These are phyloP conservation scores for Pocillopora damicornis DNA, from an alignment of 64 coral and sea anemone species.

Conservation along the genomic window DNA sequence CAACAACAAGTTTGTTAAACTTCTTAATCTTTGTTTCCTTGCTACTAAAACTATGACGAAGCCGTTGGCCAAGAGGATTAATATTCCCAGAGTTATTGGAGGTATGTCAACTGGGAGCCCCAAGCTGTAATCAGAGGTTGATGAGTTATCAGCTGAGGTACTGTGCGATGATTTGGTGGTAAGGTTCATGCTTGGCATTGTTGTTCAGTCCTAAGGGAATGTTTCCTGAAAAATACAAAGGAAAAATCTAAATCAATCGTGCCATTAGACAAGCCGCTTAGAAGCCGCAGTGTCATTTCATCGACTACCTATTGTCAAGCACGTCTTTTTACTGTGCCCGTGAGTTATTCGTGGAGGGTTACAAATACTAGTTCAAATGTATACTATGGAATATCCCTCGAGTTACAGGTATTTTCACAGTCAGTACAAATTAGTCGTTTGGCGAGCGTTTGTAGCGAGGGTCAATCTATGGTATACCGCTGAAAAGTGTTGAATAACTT, in stretches of 20 bases:
- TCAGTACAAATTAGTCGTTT: too few relatives aligned
- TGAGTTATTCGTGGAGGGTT: too few relatives aligned
- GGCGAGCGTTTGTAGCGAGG: too few relatives aligned
- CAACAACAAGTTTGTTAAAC: constrained; percentile 28
- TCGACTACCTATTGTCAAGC: too few relatives aligned
- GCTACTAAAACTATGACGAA: constrained; percentile 13
- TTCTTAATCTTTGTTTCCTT: constrained; percentile 8
- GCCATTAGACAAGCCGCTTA: neutral
- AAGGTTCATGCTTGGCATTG: neutral
- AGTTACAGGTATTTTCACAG: too few relatives aligned
- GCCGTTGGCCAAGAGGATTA: constrained; percentile 18
- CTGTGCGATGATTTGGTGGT: neutral
- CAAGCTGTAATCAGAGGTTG: neutral
- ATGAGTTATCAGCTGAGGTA: neutral
- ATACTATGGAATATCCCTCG: too few relatives aligned
- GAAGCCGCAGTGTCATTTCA: neutral
- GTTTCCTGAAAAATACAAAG: neutral
- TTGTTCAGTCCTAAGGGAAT: neutral
- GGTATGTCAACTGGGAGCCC: constrained; percentile 12
- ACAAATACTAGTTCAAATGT: too few relatives aligned
- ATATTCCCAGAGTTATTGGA: constrained; percentile 7
- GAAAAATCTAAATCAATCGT: neutral
- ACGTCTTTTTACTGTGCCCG: too few relatives aligned
- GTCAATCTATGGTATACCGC: too few relatives aligned
- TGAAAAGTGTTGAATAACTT: too few relatives aligned